Percentiles rank a stretch among this genome's conserved stretches.
These are phyloP conservation scores for Calephelis virginiensis DNA, from an alignment of 1,140 invertebrate genomes.

Conservation along the genomic window DNA sequence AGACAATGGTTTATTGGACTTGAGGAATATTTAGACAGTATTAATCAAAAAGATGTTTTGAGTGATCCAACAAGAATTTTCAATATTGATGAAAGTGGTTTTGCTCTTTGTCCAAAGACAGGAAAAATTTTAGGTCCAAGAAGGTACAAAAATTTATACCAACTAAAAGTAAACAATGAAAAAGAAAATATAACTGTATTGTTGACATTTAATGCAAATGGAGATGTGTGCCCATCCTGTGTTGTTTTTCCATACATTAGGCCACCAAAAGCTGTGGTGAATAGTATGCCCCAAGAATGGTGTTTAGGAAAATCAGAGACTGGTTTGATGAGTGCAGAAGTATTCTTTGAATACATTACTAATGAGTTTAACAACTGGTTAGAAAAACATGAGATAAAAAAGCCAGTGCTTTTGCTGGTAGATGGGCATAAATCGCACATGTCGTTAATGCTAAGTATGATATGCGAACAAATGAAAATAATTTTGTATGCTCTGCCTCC, in stretches of 20 bases:
- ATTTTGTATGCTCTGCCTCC: slow-evolving; percentile 62
- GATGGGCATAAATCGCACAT: slow-evolving; percentile 66
- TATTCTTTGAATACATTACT: slow-evolving; percentile 24
- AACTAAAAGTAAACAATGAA: slow-evolving; percentile 42
- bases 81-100: slow-evolving; percentile 53
- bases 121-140: slow-evolving; percentile 37
- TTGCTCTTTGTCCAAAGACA: slow-evolving; percentile 50
- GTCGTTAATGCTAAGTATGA: slow-evolving; percentile 46
- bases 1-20: slow-evolving; percentile 31
- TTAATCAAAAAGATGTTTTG: slow-evolving; percentile 37
- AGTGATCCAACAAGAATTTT: slow-evolving; percentile 41
- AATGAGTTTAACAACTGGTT: slow-evolving; percentile 56
- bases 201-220: too few relatives aligned
- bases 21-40: slow-evolving; percentile 30
- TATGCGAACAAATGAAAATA: slow-evolving; percentile 54
- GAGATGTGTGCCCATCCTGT: slow-evolving; percentile 41
- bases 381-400: slow-evolving; percentile 38
- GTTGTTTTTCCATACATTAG: slow-evolving; percentile 39
- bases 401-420: slow-evolving; percentile 39
- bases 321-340: slow-evolving; percentile 60
- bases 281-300: slow-evolving; percentile 49
- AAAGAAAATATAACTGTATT: too few relatives aligned
- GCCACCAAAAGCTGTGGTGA: slow-evolving; percentile 28
- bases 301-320: slow-evolving; percentile 48
- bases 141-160: slow-evolving; percentile 34